Evolutionary conservation across 2,888 invertebrate genomes (phyloP).

Genomic region (Stegana nigrithorax): DNA sequence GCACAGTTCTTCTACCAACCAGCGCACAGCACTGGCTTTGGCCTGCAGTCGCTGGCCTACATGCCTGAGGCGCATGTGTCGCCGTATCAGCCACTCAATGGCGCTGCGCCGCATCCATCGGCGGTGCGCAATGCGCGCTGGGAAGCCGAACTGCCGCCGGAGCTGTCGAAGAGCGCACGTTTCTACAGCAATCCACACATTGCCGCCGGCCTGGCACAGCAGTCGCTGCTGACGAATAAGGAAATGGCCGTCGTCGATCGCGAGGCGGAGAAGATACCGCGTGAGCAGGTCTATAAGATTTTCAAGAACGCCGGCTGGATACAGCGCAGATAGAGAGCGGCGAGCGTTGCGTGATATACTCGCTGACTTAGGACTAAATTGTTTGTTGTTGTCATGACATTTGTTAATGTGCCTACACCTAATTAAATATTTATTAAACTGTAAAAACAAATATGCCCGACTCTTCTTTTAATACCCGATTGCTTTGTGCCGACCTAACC

Average conservation of each 20-base stretch:
- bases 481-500: too few relatives aligned
- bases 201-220: constrained; percentile 80
- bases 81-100: constrained; percentile 49
- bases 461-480: background rate
- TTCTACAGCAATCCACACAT: constrained; percentile 84
- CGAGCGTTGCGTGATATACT: background rate
- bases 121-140: constrained; percentile 79
- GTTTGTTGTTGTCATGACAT: too few relatives aligned
- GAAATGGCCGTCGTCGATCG: constrained; percentile 83
- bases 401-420: too few relatives aligned
- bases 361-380: background rate
- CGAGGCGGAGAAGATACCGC: constrained; percentile 84
- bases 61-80: constrained; percentile 35
- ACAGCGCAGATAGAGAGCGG: constrained; percentile 55
- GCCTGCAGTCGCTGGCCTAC: too few relatives aligned
- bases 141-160: constrained; percentile 79
- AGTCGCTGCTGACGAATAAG: constrained; percentile 82
- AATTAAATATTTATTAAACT: background rate
- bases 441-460: background rate
- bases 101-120: constrained; percentile 74
- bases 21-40: too few relatives aligned
- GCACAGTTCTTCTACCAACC: constrained; percentile 59
- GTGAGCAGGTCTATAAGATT: constrained; percentile 80
- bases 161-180: constrained; percentile 71
- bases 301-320: constrained; percentile 78